Evolutionary conservation across 2,888 invertebrate species (phyloP), one percentile per base, ranked within the genome.

Genomic region (Glyphotaelius pellucidus): DNA sequence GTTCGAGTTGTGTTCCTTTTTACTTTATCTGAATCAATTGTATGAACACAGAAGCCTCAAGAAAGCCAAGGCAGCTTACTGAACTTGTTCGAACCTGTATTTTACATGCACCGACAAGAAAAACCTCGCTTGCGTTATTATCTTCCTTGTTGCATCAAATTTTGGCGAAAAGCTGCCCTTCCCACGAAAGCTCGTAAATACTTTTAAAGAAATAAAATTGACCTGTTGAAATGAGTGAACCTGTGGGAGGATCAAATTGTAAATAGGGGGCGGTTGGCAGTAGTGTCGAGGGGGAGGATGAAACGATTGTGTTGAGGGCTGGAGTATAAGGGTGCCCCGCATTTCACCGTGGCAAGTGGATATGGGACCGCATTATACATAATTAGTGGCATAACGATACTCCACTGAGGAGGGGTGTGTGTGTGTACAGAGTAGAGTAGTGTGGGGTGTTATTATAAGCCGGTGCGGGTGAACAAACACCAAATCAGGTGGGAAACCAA

Each of bases 151-250:
- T 35, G 47, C 86, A 31, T 42, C 47, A 42, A 30, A 5, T 38
- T 30, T n/a, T 42, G n/a, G 42, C 38, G 67, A 67, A 67, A 67
- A 67, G 11, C 15, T 30, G 47, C 47, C 38, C 38, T 42, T 47
- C 86, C 25, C 38, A 19, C 11, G 25, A 83, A 83, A 32, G 11
- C 83, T 35, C 25, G 7, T 67, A 67, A 67, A 67, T 67, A 11
- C 83, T 83, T 83, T 83, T 35, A 86, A 86, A 47, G 38, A 86
- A n/a, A 86, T 38, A 2, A 88, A 88, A 88, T 88, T 88, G 67
- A 88, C 67, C 67, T 67, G 88, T 88, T 88, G 32, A 52, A 88
- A 88, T 42, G 25, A n/a, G 35, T 86, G 86, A 86, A 86, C 47
- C 67, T 88, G 88, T 67, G 52, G 88, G 88, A 67, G 88, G 79